These are phyloP conservation scores for Eupleurogrammus muticus DNA, from an alignment of 2,797 vertebrate genomes.

Conservation along the genomic window DNA sequence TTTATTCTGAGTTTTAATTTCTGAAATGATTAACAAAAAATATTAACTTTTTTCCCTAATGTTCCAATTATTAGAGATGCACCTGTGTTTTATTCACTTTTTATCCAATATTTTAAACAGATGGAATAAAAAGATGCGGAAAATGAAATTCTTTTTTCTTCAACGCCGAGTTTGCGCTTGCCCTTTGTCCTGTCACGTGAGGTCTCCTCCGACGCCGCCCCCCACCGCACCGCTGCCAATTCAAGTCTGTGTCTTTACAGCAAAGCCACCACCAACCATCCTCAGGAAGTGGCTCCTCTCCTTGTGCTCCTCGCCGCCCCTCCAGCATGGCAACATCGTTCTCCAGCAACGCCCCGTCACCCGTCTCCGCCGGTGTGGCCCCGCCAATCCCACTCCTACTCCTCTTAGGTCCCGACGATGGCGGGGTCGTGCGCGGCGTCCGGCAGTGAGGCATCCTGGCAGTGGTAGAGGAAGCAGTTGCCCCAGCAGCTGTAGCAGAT, in stretches of 20 bases:
- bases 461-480: conserved; percentile 99
- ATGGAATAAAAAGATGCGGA: conserved; percentile 20
- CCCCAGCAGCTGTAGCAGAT: conserved; percentile 99
- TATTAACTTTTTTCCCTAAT: too few relatives aligned
- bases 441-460: conserved; percentile 92
- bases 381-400: not conserved
- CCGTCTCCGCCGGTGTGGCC: not conserved
- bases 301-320: not conserved
- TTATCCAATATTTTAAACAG: conserved; percentile 6
- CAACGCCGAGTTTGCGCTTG: too few relatives aligned
- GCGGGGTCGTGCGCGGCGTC: conserved; percentile 92
- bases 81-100: conserved; percentile 4
- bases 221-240: conserved; percentile 1
- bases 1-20: too few relatives aligned
- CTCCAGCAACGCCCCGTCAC: conserved; percentile 8
- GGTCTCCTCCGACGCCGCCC: not conserved
- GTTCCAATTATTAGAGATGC: too few relatives aligned
- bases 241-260: conserved; percentile 37
- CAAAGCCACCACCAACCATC: not conserved
- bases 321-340: conserved; percentile 54
- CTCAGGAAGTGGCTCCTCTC: not conserved
- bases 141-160: not conserved
- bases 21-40: too few relatives aligned
- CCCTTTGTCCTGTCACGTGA: not conserved
- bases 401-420: conserved; percentile 92